Base-by-base conservation (phyloP, 1,140 invertebrate species). In the Sarcophaga bullata region DNA sequence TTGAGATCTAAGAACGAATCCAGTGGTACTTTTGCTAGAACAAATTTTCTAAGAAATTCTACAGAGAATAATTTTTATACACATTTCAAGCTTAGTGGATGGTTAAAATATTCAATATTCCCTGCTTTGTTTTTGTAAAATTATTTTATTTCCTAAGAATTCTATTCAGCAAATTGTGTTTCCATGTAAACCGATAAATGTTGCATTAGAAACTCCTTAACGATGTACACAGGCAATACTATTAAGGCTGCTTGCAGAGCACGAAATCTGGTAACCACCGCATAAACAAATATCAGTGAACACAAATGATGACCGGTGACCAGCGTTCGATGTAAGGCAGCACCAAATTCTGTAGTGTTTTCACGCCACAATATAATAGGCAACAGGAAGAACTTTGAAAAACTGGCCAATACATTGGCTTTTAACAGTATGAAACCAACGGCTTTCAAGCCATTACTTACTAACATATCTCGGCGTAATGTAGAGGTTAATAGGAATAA, bases 361-460 rank as follows among this genome's bases (percentile, higher is more conserved):
- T 87, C 89, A 17, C 90, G 90, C 91, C 91, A 92, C n/a, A 92
- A 91, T 50, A 92, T 85, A 52, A 91, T 91, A 2, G 91, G 91
- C 6, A 92, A 75, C 5, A 92, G 83, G 47, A 92, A 88, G 83
- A 92, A 91, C 82, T 90, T 90, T 6, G 91, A 91, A 81, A 91
- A 86, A 83, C 89, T 91, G 2, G 91, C 91, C 54, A 92, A 85
- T 3, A 90, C 89, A 50, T 91, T 86, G 9, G 90, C 89, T 85
- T 92, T 92, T 2, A 89, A 72, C 1, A 90, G 83, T 9, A 80
- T 85, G 50, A 85, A 54, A 8, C 83, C 83, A 19, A 85, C 85
- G 11, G 83, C 72, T 0, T 75, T 62, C 3, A 84, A 13, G 9
- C 85, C 85, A n/a, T 72, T 81, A 80, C 80, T 82, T 3, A 48